Conservation (phyloP, 2,113 vertebrate genomes). For the Pterocles gutturalis region DNA sequence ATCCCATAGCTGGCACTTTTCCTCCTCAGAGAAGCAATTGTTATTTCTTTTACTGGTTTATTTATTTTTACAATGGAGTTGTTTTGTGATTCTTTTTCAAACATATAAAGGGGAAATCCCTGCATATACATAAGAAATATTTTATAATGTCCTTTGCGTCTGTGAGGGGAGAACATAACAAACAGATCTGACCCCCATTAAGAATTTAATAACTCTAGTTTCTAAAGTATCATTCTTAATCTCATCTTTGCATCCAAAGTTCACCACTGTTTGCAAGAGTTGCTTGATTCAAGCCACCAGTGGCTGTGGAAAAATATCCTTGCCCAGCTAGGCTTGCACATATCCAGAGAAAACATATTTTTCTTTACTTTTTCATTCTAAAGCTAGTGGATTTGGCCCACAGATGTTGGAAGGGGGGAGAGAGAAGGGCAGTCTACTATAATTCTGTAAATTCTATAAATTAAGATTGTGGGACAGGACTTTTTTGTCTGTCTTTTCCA, state of each 20-base stretch:
- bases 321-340: background rate
- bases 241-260: background rate
- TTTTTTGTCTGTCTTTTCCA: background rate
- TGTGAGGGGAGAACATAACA: background rate
- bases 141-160: background rate
- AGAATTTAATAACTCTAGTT: background rate
- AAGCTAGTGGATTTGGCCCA: background rate
- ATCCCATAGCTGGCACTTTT: background rate
- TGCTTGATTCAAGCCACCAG: slow-evolving; percentile 37
- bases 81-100: background rate
- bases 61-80: background rate
- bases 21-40: background rate
- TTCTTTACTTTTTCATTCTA: background rate
- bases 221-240: background rate
- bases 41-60: background rate
- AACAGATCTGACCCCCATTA: background rate
- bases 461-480: background rate
- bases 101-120: background rate
- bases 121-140: background rate
- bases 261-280: background rate
- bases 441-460: background rate
- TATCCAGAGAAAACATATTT: background rate
- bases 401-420: background rate
- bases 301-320: background rate
- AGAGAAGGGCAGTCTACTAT: background rate